phyloP scores from a whole-genome alignment of 2,113 vertebrate species.

The Oryzias celebensis region DNA sequence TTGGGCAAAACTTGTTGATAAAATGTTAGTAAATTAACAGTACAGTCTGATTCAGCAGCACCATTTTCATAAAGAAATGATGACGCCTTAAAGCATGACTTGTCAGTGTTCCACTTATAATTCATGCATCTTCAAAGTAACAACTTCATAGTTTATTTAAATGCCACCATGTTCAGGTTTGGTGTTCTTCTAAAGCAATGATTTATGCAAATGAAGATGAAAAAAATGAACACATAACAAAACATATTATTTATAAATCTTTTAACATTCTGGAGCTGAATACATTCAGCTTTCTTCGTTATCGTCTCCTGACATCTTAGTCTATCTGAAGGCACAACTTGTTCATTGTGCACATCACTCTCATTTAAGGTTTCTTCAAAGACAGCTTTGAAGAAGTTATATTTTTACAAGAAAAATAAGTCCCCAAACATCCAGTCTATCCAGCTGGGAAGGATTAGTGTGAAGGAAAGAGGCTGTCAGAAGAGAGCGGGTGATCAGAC shows the following conservation, averaged over 20 bases:
- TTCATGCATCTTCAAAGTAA: constrained; percentile 12
- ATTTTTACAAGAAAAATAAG: constrained; percentile 67
- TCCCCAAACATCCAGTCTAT: constrained; percentile 62
- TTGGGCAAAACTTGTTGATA: constrained; percentile 25
- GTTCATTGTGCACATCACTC: constrained; percentile 10
- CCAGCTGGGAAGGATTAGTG: constrained; percentile 68
- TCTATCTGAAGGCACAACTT: constrained; percentile 33
- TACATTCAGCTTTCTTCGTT: background rate
- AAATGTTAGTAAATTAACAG: constrained; percentile 27
- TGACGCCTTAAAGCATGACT: constrained; percentile 24
- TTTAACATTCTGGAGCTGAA: background rate
- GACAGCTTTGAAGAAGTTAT: constrained; percentile 32
- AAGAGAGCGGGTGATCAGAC: constrained; percentile 56
- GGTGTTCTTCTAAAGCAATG: background rate
- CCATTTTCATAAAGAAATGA: constrained; percentile 36
- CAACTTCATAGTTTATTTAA: background rate
- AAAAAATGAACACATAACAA: background rate
- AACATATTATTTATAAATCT: background rate
- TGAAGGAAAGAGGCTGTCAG: constrained; percentile 60
- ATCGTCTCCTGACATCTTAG: constrained; percentile 17
- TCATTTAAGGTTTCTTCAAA: constrained; percentile 24
- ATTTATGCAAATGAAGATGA: background rate
- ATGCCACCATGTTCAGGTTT: background rate
- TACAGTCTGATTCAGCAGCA: constrained; percentile 22
- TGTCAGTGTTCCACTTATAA: constrained; percentile 28